A percentile compares a stretch with the other conserved stretches of the same genome.
Evolutionary conservation across 2,888 invertebrate genomes (phyloP).

Genomic region (Dryomyza anilis): DNA sequence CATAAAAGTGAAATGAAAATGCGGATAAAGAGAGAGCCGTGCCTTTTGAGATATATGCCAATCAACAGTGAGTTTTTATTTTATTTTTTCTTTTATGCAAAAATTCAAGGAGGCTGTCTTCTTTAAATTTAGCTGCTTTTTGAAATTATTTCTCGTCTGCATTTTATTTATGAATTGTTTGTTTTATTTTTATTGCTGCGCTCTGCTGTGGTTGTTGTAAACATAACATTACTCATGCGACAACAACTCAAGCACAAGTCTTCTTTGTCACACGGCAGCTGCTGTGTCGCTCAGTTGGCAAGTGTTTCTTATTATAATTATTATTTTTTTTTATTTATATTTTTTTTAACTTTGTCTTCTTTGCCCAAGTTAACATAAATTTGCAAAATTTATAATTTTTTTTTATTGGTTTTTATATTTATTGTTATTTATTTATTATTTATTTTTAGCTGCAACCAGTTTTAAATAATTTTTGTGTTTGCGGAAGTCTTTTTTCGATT

Average conservation of each 20-base stretch:
- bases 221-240: constrained; percentile 16
- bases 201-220: too few species aligned
- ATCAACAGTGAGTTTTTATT: constrained; percentile 43
- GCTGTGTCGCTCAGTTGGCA: neutral
- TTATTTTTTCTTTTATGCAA: constrained; percentile 31
- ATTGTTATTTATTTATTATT: neutral
- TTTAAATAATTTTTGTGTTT: neutral
- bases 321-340: constrained; percentile 2
- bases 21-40: constrained; percentile 71
- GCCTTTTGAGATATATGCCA: constrained; percentile 69
- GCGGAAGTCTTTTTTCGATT: neutral
- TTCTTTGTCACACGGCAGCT: neutral
- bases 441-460: neutral
- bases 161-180: constrained; percentile 20
- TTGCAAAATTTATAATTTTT: neutral
- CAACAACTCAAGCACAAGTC: constrained; percentile 31
- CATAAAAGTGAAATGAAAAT: constrained; percentile 64
- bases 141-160: constrained; percentile 24
- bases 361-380: constrained; percentile 1
- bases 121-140: constrained; percentile 26
- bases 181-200: constrained; percentile 28
- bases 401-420: neutral
- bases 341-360: constrained; percentile 5
- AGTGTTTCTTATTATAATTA: constrained; percentile 12
- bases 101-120: neutral